A percentile compares a stretch with the other conserved stretches of the same genome.
Conservation (phyloP, 2,888 invertebrate genomes). For the Phoronis australis region DNA sequence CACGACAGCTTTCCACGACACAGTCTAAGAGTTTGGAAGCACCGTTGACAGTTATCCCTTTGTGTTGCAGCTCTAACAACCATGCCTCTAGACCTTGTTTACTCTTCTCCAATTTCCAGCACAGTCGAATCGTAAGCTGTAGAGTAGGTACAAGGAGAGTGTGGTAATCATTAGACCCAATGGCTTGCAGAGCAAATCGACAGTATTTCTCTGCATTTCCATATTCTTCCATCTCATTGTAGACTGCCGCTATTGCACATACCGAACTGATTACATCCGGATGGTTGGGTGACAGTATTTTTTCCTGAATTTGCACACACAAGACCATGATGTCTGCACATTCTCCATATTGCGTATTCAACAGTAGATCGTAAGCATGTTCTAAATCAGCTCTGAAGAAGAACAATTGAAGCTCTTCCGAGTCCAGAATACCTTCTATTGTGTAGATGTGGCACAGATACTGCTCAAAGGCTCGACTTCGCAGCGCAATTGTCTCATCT, state of each 20-base stretch:
- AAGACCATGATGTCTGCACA: conserved; percentile 40
- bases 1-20: too few species aligned
- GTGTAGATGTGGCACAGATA: conserved; percentile 47
- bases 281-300: conserved; percentile 37
- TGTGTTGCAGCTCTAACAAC: conserved; percentile 17
- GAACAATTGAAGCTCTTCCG: conserved; percentile 44
- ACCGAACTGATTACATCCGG: conserved; percentile 34
- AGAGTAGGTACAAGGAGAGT: conserved; percentile 39
- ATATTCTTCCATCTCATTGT: conserved; percentile 33
- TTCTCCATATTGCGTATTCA: conserved; percentile 35
- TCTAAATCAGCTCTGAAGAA: conserved; percentile 40
- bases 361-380: conserved; percentile 33
- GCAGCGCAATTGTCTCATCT: conserved; percentile 45
- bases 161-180: conserved; percentile 24
- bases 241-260: conserved; percentile 42
- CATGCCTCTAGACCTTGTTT: conserved; percentile 40
- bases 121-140: conserved; percentile 37
- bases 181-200: conserved; percentile 35
- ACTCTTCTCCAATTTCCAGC: conserved; percentile 47
- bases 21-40: too few species aligned
- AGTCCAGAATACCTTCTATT: conserved; percentile 38
- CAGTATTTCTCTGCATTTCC: conserved; percentile 41
- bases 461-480: conserved; percentile 52
- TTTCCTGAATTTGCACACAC: conserved; percentile 43
- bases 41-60: too few species aligned